A percentile compares a stretch with the other conserved stretches of the same genome.
These are phyloP conservation scores for Euphysa ruthae DNA, from an alignment of 30 jellyfish, hydroid and myxozoan genomes.

Conservation along the genomic window DNA sequence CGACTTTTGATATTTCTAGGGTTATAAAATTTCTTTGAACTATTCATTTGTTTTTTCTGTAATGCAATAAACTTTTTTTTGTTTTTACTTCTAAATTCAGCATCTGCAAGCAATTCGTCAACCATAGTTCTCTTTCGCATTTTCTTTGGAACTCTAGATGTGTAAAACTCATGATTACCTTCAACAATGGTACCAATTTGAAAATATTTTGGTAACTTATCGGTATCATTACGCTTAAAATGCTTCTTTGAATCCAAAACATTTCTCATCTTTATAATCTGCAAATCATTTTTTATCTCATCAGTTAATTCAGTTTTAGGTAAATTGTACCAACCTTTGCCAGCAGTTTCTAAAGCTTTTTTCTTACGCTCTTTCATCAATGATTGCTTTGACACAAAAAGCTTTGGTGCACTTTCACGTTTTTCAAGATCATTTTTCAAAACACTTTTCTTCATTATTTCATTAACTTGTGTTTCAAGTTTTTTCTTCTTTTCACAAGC, in stretches of 20 bases:
- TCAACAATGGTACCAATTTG: constrained; percentile 85
- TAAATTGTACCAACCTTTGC: constrained; percentile 89
- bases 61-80: constrained; percentile 47
- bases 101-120: constrained; percentile 74
- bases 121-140: constrained; percentile 70
- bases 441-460: constrained; percentile 47
- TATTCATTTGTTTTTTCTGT: constrained; percentile 37
- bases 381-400: constrained; percentile 20
- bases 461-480: constrained; percentile 14
- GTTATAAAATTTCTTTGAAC: constrained; percentile 47
- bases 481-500: background rate
- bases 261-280: constrained; percentile 73
- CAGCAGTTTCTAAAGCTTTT: constrained; percentile 75
- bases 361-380: constrained; percentile 27
- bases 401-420: constrained; percentile 35
- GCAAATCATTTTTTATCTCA: constrained; percentile 76
- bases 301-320: constrained; percentile 82
- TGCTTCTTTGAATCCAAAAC: constrained; percentile 62
- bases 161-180: constrained; percentile 79
- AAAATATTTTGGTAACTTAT: constrained; percentile 51
- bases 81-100: constrained; percentile 70
- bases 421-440: constrained; percentile 62
- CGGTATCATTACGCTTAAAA: constrained; percentile 58
- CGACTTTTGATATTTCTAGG: constrained; percentile 15
- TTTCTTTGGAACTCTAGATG: constrained; percentile 58